phyloP scores from a whole-genome alignment of 2,888 invertebrate species.

The Taenaris catops region DNA sequence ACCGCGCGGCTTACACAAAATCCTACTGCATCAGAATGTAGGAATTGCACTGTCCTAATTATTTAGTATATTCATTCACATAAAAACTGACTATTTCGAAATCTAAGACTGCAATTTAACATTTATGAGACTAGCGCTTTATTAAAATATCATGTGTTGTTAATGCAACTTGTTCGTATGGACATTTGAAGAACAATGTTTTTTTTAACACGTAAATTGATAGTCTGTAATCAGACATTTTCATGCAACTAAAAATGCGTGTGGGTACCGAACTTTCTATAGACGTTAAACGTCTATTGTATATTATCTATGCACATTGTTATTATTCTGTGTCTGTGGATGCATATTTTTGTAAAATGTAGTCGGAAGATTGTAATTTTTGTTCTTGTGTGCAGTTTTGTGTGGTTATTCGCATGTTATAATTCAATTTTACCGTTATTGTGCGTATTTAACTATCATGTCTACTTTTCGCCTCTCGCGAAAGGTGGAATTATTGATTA shows the following conservation, averaged over 20 bases:
- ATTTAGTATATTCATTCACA: too few relatives aligned
- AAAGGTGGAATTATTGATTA: conserved; percentile 46
- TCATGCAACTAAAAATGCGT: background rate
- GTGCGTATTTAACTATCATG: conserved; percentile 6
- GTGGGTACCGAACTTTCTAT: conserved; percentile 4
- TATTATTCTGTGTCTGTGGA: conserved; percentile 13
- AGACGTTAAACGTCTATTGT: conserved; percentile 5
- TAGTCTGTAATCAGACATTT: background rate
- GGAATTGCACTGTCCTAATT: too few relatives aligned
- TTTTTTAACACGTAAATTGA: background rate
- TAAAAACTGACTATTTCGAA: too few relatives aligned
- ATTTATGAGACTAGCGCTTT: too few relatives aligned
- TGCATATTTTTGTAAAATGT: conserved; percentile 27
- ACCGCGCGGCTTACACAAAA: too few relatives aligned
- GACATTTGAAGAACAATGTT: background rate
- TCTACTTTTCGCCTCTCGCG: conserved; percentile 7
- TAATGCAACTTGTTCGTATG: background rate
- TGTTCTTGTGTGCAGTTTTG: conserved; percentile 17
- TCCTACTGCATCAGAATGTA: too few relatives aligned
- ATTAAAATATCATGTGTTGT: too few relatives aligned
- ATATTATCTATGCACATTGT: background rate
- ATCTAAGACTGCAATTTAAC: too few relatives aligned
- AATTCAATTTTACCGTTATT: conserved; percentile 8
- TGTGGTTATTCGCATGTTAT: conserved; percentile 15
- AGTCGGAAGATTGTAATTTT: conserved; percentile 19